Evolutionary conservation across 30 jellyfish, hydroid and myxozoan genomes (phyloP), one percentile per base, ranked within the genome.

Genomic region (Turritopsis dohrnii): DNA sequence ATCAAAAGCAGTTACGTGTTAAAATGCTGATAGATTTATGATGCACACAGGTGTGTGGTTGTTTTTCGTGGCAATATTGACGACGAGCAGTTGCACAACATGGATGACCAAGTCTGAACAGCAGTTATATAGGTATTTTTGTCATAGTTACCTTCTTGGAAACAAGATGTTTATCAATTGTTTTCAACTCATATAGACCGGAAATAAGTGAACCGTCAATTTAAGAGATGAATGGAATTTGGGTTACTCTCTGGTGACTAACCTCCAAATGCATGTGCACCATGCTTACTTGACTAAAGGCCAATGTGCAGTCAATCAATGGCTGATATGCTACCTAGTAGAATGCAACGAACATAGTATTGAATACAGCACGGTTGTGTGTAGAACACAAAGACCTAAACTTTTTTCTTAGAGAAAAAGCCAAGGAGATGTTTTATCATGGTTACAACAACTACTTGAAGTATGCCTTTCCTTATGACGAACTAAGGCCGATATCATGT

Each of bases 391-490:
- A n/a, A n/a, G 28, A 7, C 77, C 9, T 69, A 20, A 23, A 23
- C 19, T 21, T 60, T 28, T 1, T 53, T 80, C 41, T 65, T 52
- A 92, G 96, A 75, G 98, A 92, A 60, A 87, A 84, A 53, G 96
- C 96, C 52, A 85, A 76, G 66, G 72, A 82, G 27, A 93, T 93
- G 96, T 93, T 93, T 79, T 93, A 93, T 81, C 98, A 93, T 93
- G 98, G 98, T 21, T 93, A 93, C 79, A 74, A 88, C 85, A 89
- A 89, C 27, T 93, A 93, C 71, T 66, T 88, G 31, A 52, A 85
- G 23, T 75, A 93, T 85, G 98, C 97, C 17, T 93, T 74, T 79
- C 98, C 98, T 23, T 93, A 88, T 74, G 98, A 93, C 85, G 98
- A 93, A 28, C 89, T 93, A 23, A 88, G 72, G 83, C 98, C 96